Conservation (phyloP, 2,888 invertebrate species). For the Anticlea derivata region DNA sequence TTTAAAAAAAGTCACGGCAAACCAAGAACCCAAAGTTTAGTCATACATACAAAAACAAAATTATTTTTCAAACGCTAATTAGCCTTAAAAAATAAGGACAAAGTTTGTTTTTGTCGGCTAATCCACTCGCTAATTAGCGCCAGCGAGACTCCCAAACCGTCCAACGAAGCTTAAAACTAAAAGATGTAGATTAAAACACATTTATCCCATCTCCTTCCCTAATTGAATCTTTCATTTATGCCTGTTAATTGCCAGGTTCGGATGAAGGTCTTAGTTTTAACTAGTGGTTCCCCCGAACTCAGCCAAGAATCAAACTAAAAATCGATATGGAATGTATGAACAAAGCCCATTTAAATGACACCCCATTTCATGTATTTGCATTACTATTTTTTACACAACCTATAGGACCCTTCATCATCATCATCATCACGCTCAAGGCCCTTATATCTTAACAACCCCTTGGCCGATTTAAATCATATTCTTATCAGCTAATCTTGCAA, state of each 20-base stretch:
- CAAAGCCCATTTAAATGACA: no score
- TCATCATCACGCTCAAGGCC: no score
- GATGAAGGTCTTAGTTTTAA: conserved; percentile 62
- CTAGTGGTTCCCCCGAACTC: no score
- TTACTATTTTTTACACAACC: no score
- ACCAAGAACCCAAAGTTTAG: conserved; percentile 2
- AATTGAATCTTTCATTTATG: conserved; percentile 60
- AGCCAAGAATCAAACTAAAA: no score
- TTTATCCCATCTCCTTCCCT: conserved; percentile 42
- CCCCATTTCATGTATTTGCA: no score
- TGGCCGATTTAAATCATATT: no score
- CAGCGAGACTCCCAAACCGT: conserved; percentile 19
- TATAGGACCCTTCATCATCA: no score
- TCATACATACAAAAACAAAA: conserved; percentile 2
- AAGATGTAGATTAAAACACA: conserved; percentile 43
- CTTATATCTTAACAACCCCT: no score
- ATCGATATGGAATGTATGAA: no score
- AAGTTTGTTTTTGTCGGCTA: conserved; percentile 27
- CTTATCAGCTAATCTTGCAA: no score
- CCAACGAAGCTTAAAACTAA: conserved; percentile 44
- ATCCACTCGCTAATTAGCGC: conserved; percentile 41
- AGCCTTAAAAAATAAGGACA: conserved; percentile 21
- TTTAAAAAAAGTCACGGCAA: conserved; percentile 4
- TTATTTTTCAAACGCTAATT: conserved; percentile 23
- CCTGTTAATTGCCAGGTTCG: conserved; percentile 58